Evolutionary conservation across 2,888 invertebrate genomes (phyloP), one percentile per base, ranked within the genome.

Genomic region (Zygothrica quintamaculata): DNA sequence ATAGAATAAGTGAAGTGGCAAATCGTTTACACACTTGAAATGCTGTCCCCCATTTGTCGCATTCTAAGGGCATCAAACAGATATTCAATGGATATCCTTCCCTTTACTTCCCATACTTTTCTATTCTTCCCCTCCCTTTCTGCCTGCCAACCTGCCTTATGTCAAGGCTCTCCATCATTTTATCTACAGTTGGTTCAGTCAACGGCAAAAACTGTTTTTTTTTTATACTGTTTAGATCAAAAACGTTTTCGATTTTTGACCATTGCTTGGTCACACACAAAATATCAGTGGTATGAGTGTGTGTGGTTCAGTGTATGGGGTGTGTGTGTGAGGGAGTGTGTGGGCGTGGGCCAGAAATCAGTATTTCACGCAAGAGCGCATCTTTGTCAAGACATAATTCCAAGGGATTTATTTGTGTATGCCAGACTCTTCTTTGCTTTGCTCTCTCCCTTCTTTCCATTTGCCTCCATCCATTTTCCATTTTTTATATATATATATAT

Each of bases 21-120:
- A 89, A 89, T 89, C 88, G 86, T 85, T 90, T 88, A 85, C 86
- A 87, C 88, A 88, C 84, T 84, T 80, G 72, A 81, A 87, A 79
- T 79, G 77, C 73, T 84, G 80, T 69, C 69, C 72, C 81, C 72
- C 81, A 84, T 80, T 80, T 71, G 75, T 77, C 65, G 84, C 77
- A 70, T 79, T 65, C 65, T 57, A 58, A 62, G 59, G 59, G 70
- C 66, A 71, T 76, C 76, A 70, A 70, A 69, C 57, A 73, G 64
- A 58, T 73, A 65, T 50, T 6, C 11, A 9, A n/a, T 3, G 9
- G 33, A 3, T 3, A 29, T 29, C 29, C 29, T n/a, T n/a, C n/a
- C n/a, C n/a, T n/a, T n/a, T n/a, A n/a, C n/a, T n/a, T n/a, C n/a
- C n/a, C n/a, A n/a, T n/a, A n/a, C n/a, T n/a, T n/a, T n/a, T n/a